Evolutionary conservation across 2,797 vertebrate genomes (phyloP).

Genomic region (Denticeps clupeoides): DNA sequence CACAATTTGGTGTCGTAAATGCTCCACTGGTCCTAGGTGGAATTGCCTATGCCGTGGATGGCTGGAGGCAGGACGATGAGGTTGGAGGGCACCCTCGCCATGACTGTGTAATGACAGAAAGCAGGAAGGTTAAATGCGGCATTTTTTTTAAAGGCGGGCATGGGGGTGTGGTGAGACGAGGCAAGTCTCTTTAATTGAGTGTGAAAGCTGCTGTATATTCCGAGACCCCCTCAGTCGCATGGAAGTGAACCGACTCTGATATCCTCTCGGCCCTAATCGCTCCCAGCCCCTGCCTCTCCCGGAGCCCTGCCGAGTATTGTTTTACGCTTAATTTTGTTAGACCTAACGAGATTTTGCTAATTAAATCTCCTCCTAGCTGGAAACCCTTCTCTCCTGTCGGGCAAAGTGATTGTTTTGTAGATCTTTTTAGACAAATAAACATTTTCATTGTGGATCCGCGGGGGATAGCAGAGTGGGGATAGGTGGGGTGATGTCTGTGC

Average conservation of each 20-base stretch:
- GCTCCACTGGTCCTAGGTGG: slow-evolving; percentile 19
- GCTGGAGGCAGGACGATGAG: slow-evolving; percentile 16
- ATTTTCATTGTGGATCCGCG: slow-evolving; percentile 53
- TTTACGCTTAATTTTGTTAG: slow-evolving; percentile 97
- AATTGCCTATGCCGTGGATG: slow-evolving; percentile 21
- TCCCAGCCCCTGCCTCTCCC: slow-evolving; percentile 48
- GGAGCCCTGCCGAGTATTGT: slow-evolving; percentile 86
- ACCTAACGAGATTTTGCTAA: slow-evolving; percentile 97
- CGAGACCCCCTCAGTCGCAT: slow-evolving; percentile 26
- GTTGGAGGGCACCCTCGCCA: slow-evolving; percentile 12
- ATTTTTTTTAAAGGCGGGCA: slow-evolving; percentile 4
- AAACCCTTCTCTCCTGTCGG: slow-evolving; percentile 69
- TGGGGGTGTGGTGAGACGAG: slow-evolving; percentile 31
- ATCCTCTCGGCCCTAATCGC: slow-evolving; percentile 56
- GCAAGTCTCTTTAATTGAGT: slow-evolving; percentile 38
- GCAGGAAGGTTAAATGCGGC: slow-evolving; percentile 27
- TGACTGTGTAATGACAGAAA: slow-evolving; percentile 16
- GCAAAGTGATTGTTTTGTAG: slow-evolving; percentile 67
- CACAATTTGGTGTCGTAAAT: slow-evolving; percentile 34
- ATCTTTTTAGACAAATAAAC: slow-evolving; percentile 72
- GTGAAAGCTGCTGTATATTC: slow-evolving; percentile 44
- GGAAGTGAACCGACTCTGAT: slow-evolving; percentile 14
- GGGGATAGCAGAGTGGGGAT: slow-evolving; percentile 20
- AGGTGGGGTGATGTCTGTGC: slow-evolving; percentile 15
- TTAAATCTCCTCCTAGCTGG: slow-evolving; percentile 92